Conservation (phyloP, 2,113 vertebrate species). For the Leucopsar rothschildi region DNA sequence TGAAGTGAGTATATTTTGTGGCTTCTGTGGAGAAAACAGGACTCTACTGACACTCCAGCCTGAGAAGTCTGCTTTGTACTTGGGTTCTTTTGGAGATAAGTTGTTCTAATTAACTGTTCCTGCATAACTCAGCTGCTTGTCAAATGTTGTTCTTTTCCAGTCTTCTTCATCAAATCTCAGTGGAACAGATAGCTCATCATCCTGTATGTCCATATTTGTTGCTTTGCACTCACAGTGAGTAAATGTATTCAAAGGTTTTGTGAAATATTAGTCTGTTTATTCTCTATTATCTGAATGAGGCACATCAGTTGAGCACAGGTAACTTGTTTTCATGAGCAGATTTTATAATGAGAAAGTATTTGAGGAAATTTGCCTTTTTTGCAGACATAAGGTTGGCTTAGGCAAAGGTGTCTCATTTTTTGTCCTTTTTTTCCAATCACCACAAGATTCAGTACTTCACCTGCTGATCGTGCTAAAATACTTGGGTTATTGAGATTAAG, state of each 20-base stretch:
- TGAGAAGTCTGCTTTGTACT: constrained; percentile 8
- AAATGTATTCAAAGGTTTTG: not conserved
- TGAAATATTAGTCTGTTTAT: not conserved
- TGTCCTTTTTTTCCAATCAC: not conserved
- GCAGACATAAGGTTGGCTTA: not conserved
- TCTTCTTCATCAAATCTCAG: not conserved
- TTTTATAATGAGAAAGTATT: not conserved
- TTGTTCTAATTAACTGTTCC: constrained; percentile 12
- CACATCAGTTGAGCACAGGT: not conserved
- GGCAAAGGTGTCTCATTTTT: not conserved
- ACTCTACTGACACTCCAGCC: not conserved
- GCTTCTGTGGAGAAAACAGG: not conserved
- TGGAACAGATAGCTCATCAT: not conserved
- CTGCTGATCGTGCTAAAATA: not conserved
- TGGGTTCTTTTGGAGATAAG: not conserved
- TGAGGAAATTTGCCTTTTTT: not conserved
- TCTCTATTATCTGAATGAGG: not conserved
- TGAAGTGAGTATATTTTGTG: not conserved
- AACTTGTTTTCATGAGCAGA: not conserved
- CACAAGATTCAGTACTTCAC: not conserved
- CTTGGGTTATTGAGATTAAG: not conserved
- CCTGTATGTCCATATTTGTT: not conserved
- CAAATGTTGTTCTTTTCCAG: not conserved
- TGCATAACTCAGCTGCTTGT: not conserved
- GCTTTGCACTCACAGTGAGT: not conserved